A percentile compares a stretch with the other conserved stretches of the same genome.
Conservation (phyloP, 2,797 vertebrate species). For the Anabacerthia variegaticeps region DNA sequence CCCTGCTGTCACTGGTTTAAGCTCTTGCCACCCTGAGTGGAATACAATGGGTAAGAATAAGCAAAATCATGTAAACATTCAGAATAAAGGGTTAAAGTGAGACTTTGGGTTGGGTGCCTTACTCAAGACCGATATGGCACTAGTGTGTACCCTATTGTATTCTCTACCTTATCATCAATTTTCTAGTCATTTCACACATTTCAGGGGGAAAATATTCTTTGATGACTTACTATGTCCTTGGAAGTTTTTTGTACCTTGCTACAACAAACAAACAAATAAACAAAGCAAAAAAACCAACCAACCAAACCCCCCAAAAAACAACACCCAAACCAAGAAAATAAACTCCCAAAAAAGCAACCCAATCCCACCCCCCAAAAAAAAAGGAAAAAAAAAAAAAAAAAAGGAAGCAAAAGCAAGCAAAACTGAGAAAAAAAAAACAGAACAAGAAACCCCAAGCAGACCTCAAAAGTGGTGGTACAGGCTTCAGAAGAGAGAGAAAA, state of each 20-base stretch:
- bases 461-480: not conserved
- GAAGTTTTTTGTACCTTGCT: not conserved
- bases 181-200: not conserved
- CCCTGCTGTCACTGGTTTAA: not conserved
- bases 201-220: not conserved
- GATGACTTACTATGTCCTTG: not conserved
- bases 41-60: not conserved
- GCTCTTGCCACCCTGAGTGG: not conserved
- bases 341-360: too few species aligned
- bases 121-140: not conserved
- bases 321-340: not conserved
- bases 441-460: not conserved
- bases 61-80: not conserved
- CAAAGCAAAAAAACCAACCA: too few species aligned
- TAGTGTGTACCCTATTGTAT: not conserved
- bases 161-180: not conserved
- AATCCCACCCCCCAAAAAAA: too few species aligned
- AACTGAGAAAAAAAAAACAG: not conserved
- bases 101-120: not conserved
- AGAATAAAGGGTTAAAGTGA: constrained; percentile 6
- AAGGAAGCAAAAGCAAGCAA: not conserved
- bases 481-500: not conserved
- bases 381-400: not conserved
- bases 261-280: not conserved
- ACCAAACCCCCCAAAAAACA: too few species aligned